Conservation (phyloP, 1,140 invertebrate species). For the Fopius arisanus region DNA sequence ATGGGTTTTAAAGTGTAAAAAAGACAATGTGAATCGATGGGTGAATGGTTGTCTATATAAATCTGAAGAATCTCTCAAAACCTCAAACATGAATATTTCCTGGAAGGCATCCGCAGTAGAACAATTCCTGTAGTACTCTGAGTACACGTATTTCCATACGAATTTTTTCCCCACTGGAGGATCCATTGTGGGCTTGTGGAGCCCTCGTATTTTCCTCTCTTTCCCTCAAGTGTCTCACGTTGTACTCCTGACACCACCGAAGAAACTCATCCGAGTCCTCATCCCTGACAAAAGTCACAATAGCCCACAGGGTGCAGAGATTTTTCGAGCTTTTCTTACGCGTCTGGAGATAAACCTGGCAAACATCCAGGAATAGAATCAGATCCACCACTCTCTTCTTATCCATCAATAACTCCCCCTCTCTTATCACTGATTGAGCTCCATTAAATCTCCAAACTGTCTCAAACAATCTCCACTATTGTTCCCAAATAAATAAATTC, state of each 20-base stretch:
- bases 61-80: background rate
- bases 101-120: conserved; percentile 52
- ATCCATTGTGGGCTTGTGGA: background rate
- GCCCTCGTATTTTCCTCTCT: conserved; percentile 29
- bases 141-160: conserved; percentile 47
- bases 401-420: conserved; percentile 34
- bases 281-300: conserved; percentile 56
- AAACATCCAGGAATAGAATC: conserved; percentile 55
- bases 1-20: no score
- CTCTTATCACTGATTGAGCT: background rate
- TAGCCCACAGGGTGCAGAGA: conserved; percentile 56
- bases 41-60: no score
- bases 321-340: conserved; percentile 41
- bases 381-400: conserved; percentile 50
- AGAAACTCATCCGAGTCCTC: conserved; percentile 52
- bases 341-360: conserved; percentile 54
- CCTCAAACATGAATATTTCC: background rate
- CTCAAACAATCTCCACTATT: background rate
- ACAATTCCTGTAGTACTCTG: conserved; percentile 45
- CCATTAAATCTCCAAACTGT: background rate
- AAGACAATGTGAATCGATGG: no score
- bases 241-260: conserved; percentile 51
- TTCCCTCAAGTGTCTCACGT: conserved; percentile 47
- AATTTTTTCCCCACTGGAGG: conserved; percentile 29
- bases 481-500: no score